Evolutionary conservation across 2,113 vertebrate species (phyloP), one percentile per base, ranked within the genome.

Genomic region (Saimiri boliviensis): DNA sequence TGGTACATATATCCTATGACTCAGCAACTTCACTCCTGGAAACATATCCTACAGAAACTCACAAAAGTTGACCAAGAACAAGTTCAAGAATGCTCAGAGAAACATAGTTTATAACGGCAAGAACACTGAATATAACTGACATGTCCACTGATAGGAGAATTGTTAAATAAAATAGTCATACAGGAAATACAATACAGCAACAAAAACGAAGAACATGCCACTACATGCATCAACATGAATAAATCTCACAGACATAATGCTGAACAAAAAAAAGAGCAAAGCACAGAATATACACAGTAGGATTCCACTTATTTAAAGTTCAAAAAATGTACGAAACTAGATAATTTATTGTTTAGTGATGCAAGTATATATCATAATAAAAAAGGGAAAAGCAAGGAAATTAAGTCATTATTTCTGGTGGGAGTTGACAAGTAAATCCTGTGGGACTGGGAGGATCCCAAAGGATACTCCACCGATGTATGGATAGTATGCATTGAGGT

Each of bases 21-120:
- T 97, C 60, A 71, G 79, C 89, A 68, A 42, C 76, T 81, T 95
- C 63, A 87, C 11, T 91, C 63, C 83, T 96, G 76, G 73, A 86
- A 79, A 79, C 76, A 86, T 14, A 52, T 20, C 25, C 68, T 91
- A 80, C 35, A 71, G 70, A 86, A 86, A 91, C 54, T 97, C 84
- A 88, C 5, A 86, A 35, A 95, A 37, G 35, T 70, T 74, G 86
- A 93, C 60, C 47, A 89, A 70, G 63, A 97, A 91, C 32, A 95
- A 74, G 60, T 66, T 95, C 21, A 89, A 91, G 42, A 58, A 81
- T 71, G 42, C 23, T 73, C 80, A 91, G 2, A 91, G 74, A 83
- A 77, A 93, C 19, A 56, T 77, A 52, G 54, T 37, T 94, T 95
- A 89, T 32, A 83, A 71, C 0, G 86, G 42, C 40, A 94, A 96